Conservation (phyloP, 92 coral and sea anemone genomes). For the Hydrozoanthus gracilis region DNA sequence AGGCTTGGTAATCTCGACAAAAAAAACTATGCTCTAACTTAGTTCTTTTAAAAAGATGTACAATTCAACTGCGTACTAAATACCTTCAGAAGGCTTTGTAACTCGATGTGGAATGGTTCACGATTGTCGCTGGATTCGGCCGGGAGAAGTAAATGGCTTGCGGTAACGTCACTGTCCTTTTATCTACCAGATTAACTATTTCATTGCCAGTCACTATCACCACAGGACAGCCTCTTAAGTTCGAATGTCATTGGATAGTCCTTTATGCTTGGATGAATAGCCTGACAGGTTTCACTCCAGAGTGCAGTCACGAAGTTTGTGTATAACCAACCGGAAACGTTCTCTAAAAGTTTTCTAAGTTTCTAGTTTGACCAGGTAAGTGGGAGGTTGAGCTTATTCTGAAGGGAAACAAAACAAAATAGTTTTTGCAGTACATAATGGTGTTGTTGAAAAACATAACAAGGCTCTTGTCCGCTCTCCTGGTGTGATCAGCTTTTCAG, state of each 20-base stretch:
- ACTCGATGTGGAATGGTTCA: not conserved
- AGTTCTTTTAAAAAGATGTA: too few species aligned
- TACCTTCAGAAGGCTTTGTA: not conserved
- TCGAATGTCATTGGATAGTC: constrained; percentile 25
- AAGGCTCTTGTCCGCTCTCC: not conserved
- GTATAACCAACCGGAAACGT: not conserved
- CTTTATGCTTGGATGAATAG: constrained; percentile 8
- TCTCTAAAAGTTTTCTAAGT: not conserved
- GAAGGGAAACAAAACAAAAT: not conserved
- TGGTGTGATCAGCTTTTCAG: constrained; percentile 19
- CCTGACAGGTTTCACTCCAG: constrained; percentile 3
- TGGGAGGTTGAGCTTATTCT: not conserved
- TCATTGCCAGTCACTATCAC: not conserved
- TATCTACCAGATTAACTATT: not conserved
- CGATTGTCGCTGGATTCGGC: not conserved
- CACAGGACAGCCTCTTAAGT: not conserved
- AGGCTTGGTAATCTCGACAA: too few species aligned
- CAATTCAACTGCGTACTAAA: not conserved
- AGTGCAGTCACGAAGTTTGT: not conserved
- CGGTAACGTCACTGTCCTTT: not conserved
- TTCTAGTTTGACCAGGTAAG: not conserved
- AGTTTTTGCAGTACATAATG: not conserved
- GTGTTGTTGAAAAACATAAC: constrained; percentile 11
- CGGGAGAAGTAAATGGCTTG: not conserved
- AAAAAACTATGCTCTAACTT: too few species aligned